A percentile compares a stretch with the other conserved stretches of the same genome.
Conservation (phyloP, 1,140 invertebrate species). For the Protaetia brevitarsis region DNA sequence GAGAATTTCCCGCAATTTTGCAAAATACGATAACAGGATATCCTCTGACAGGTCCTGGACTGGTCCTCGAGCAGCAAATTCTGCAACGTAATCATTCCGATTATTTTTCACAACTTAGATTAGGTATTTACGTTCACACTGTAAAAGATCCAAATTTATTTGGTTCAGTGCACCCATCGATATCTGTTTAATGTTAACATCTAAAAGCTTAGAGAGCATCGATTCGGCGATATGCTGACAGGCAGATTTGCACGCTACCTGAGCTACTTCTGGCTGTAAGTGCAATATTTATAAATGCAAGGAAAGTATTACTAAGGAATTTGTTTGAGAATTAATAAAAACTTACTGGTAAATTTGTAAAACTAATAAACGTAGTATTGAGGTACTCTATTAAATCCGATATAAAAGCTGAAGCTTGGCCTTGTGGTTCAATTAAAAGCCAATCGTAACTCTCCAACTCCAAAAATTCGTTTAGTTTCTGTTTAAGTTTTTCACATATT, state of each 20-base stretch:
- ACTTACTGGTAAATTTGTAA: constrained; percentile 87
- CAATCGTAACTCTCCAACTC: constrained; percentile 94
- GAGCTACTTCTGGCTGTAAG: constrained; percentile 76
- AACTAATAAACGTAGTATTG: constrained; percentile 85
- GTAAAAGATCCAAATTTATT: constrained; percentile 94
- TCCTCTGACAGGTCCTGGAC: constrained; percentile 83
- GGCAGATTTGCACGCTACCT: constrained; percentile 85
- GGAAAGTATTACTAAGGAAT: too few species aligned
- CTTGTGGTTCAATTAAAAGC: constrained; percentile 83
- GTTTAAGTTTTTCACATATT: constrained; percentile 90
- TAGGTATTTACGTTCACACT: constrained; percentile 88
- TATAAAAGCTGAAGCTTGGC: constrained; percentile 91
- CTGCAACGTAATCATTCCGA: constrained; percentile 49
- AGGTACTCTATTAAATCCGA: constrained; percentile 95
- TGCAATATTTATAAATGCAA: background rate
- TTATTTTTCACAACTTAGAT: background rate
- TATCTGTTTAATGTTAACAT: constrained; percentile 87
- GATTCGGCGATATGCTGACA: constrained; percentile 88
- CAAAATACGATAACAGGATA: constrained; percentile 83
- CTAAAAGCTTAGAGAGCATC: constrained; percentile 80
- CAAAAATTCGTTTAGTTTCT: constrained; percentile 95
- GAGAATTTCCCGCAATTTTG: constrained; percentile 85
- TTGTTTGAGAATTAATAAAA: constrained; percentile 33
- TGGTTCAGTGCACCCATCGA: constrained; percentile 94
- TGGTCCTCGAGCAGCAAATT: constrained; percentile 90